Evolutionary conservation across 2,888 invertebrate genomes (phyloP), one percentile per base, ranked within the genome.

Genomic region (Limnephilus lunatus): DNA sequence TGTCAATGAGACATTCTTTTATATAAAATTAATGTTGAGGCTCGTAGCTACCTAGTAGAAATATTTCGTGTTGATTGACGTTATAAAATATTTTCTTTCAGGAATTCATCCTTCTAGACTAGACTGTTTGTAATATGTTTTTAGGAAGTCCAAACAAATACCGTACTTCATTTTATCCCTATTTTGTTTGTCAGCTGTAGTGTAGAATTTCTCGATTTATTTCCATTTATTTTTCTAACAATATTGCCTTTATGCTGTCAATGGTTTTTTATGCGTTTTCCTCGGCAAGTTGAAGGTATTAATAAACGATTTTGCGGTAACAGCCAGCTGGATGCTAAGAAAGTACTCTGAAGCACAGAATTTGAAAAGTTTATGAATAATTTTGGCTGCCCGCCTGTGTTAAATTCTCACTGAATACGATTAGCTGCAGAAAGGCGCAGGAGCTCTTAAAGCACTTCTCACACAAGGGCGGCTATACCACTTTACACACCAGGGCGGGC

Each of bases 331-430:
- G 31, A 32, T 82, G 82, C 31, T 30, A 82, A 82, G 30, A 32
- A 82, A 82, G 32, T 82, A 32, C 68, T 68, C n/a, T 68, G 25
- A 68, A 3, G 68, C 68, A 25, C 25, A 68, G 68, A 25, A 68
- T 83, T 31, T 39, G 31, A 31, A 83, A 83, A 83, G 35, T 83
- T 83, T 83, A 83, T 32, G 83, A 83, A 83, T 83, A 83, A 83
- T 83, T 83, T 83, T 83, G 35, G 31, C 35, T 39, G 35, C 83
- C 32, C 83, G 35, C 83, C 83, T 32, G 35, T n/a, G 83, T 83
- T 39, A 83, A 35, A 83, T 32, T 83, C 35, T 83, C 35, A 35
- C 83, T 32, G 83, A 83, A 83, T 39, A 83, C 83, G 32, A 39
- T 83, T 83, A 83, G 83, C 32, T 83, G 35, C 35, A 35, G 83